Evolutionary conservation across 1,140 invertebrate genomes (phyloP), one percentile per base, ranked within the genome.

Genomic region (Drosophila santomea): DNA sequence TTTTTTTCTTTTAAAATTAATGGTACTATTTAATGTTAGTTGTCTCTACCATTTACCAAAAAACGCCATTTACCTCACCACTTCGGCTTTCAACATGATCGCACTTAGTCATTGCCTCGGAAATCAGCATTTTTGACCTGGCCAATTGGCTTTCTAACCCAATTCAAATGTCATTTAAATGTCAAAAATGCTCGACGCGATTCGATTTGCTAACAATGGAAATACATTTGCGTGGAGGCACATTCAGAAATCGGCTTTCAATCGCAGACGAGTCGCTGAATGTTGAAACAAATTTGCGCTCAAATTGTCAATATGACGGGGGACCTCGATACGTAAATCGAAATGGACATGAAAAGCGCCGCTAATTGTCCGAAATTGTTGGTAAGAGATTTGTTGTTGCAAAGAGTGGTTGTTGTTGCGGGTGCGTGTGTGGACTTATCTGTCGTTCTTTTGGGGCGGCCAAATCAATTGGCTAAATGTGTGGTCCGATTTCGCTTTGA

Each of bases 311-410:
- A 89, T 79, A 64, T 88, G 73, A 89, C 72, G 81, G 67, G 74
- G 85, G 45, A 55, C 48, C 58, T 69, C 63, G 60, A 83, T 61
- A 59, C 61, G 52, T 11, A 39, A 41, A 60, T 55, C 41, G 23
- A 62, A 51, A 55, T 56, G 28, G 51, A 91, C 88, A 89, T 91
- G 80, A 89, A 91, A 85, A 88, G 78, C 78, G 84, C 89, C 88
- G 88, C 83, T 89, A 91, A 91, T 91, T 91, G 89, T 91, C 74
- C 82, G 88, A 90, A 91, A 90, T 88, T 83, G 82, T 90, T 90
- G 56, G 61, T 32, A 32, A 32, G 32, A 32, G 28, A 17, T 17
- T 32, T 32, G 28, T 89, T 84, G 78, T 81, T 35, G 6, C 2
- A 17, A 17, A 17, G 17, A 17, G 17, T 17, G 0, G 28, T 32